Evolutionary conservation across 2,113 vertebrate species (phyloP), one percentile per base, ranked within the genome.

Genomic region (Erythrolamprus reginae): DNA sequence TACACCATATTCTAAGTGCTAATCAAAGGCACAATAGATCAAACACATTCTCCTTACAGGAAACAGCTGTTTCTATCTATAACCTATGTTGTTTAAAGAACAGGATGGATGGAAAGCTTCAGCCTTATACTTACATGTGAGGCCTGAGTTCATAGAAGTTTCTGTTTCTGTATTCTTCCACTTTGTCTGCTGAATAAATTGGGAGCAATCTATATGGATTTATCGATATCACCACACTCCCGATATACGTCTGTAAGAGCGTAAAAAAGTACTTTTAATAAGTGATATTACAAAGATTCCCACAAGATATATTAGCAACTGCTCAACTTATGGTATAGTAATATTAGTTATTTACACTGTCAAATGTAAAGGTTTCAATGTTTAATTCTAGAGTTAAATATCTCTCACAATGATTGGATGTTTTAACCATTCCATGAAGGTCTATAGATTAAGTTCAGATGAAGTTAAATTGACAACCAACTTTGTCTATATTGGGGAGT

Each of bases 81-180:
- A 92, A 92, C 82, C 38, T 50, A 33, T 0, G 19, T 45, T 21
- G 92, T 88, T 92, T 61, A 70, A 0, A 52, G 19, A 5, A 92
- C 15, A 33, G 84, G 50, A 93, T 93, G 94, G 94, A 91, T 50
- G 19, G 38, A 38, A 91, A 86, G 91, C 82, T 93, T 93, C 90
- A 92, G 89, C 13, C 19, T 5, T 3, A 45, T 96, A 99, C 99
- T 99, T 96, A 99, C 99, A 99, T 99, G 96, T 99, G 99, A 94
- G 99, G 99, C 95, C 99, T 99, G 93, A 99, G 98, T 93, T 99
- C 99, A 91, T 99, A 99, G 91, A 99, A 99, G 96, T 99, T 99
- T 93, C 99, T 98, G 95, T 99, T 99, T 95, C 99, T 98, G 94
- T 99, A 99, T 93, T 99, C 99, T 96, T 99, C 99, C 93, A 99